Conservation (phyloP, 2,113 vertebrate genomes). For the Fulica atra region DNA sequence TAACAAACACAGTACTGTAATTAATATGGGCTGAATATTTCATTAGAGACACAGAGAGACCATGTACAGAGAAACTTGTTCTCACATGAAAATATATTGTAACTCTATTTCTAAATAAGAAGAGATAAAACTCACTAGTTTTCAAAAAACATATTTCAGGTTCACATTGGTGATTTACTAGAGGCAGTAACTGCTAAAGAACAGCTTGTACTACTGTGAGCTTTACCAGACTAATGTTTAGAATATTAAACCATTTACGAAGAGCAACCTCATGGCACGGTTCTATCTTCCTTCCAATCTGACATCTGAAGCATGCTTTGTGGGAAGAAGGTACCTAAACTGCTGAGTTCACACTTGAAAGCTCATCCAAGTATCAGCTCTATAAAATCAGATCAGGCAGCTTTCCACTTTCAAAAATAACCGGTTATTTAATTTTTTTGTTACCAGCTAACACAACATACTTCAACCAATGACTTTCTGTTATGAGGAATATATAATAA, state of each 20-base stretch:
- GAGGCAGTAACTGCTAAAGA: neutral
- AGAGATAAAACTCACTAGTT: neutral
- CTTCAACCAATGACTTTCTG: neutral
- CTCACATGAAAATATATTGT: neutral
- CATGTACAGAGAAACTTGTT: fast-evolving
- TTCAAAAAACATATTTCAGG: neutral
- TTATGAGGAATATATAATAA: neutral
- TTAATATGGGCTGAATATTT: neutral
- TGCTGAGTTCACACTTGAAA: neutral
- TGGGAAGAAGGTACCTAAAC: neutral
- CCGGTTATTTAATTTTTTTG: neutral
- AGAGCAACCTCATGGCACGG: neutral
- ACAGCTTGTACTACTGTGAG: neutral
- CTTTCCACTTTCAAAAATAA: neutral
- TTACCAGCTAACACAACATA: neutral
- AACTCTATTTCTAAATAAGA: neutral
- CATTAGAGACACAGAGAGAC: neutral
- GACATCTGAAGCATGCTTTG: neutral
- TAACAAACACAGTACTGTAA: neutral
- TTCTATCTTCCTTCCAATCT: neutral
- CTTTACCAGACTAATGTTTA: neutral
- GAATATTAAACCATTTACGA: neutral
- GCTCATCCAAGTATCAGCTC: neutral
- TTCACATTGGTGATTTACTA: neutral
- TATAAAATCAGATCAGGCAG: neutral